Conservation (phyloP, 2,888 invertebrate species). For the Proisotoma minuta region DNA sequence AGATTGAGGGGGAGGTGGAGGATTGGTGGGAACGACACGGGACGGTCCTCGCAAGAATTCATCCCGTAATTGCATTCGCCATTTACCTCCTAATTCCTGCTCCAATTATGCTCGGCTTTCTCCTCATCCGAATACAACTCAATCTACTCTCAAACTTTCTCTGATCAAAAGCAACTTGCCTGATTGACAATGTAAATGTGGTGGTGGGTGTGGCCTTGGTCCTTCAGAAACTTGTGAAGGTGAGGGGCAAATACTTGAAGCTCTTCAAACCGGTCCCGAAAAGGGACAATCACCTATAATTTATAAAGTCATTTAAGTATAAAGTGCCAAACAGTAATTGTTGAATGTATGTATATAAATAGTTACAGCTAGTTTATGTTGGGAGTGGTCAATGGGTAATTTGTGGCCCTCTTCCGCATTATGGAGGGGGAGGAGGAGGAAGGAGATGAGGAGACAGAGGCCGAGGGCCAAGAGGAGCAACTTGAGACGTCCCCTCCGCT, state of each 20-base stretch:
- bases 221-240: conserved; percentile 73
- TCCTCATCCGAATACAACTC: conserved; percentile 20
- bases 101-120: conserved; percentile 28
- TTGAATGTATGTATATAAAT: no score
- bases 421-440: no score
- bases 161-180: conserved; percentile 50
- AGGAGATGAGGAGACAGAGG: no score
- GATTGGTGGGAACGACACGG: background rate
- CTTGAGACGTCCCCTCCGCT: no score
- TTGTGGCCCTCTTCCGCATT: no score
- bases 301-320: no score
- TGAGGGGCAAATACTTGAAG: conserved; percentile 87
- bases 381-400: no score
- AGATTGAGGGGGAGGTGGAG: background rate
- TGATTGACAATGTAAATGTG: conserved; percentile 90
- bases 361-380: no score
- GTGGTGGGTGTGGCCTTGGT: conserved; percentile 75
- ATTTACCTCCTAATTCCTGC: conserved; percentile 25
- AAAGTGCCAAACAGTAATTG: no score
- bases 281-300: conserved; percentile 87
- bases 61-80: conserved; percentile 25
- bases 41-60: conserved; percentile 12
- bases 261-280: conserved; percentile 92
- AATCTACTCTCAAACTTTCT: conserved; percentile 17
- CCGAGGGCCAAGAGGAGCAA: no score